Evolutionary conservation across 1,140 invertebrate species (phyloP), one percentile per base, ranked within the genome.

Genomic region (Aporrectodea caliginosa): DNA sequence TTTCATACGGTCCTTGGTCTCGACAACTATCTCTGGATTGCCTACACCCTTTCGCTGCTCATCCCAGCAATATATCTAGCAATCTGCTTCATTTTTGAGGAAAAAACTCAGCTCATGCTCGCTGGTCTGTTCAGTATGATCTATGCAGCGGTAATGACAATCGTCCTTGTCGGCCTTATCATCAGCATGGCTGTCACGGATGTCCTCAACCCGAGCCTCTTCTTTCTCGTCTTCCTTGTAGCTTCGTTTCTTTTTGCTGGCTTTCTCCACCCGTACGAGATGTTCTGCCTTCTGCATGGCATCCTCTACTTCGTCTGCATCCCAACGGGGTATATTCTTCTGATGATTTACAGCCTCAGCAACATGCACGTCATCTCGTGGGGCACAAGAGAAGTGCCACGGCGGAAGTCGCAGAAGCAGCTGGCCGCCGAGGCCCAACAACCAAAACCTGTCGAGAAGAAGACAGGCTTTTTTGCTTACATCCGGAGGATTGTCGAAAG

Each of bases 1-100:
- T 89, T 91, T 69, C 85, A 87, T 1, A 88, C 90, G 16, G 90
- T 90, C 0, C 92, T 92, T 82, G 85, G 87, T 22, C 85, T 94
- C 43, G 43, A 58, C 43, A 22, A 58, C 6, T 58, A 88, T 6
- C 87, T 88, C 34, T 88, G 85, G 83, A 85, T 86, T 68, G 87
- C 90, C 29, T 88, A 90, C 78, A 83, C 82, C 0, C 83, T 89
- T 35, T 88, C 90, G 32, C 78, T 90, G 1, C 80, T 89, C 1
- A 90, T 90, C 0, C 88, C 90, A 22, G 29, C 88, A 0, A 58
- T 88, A 0, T 91, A 89, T 81, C 87, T 90, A 16, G 27, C 89
- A 0, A 80, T 89, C n/a, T 91, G 91, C 80, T 89, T 90, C 77
- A 84, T 85, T n/a, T 83, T 83, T 29, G 88, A 89, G 79, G 79